A percentile compares a stretch with the other conserved stretches of the same genome.
These are phyloP conservation scores for Pseudochirops cupreus DNA, from an alignment of 2,797 vertebrate species.

Conservation along the genomic window DNA sequence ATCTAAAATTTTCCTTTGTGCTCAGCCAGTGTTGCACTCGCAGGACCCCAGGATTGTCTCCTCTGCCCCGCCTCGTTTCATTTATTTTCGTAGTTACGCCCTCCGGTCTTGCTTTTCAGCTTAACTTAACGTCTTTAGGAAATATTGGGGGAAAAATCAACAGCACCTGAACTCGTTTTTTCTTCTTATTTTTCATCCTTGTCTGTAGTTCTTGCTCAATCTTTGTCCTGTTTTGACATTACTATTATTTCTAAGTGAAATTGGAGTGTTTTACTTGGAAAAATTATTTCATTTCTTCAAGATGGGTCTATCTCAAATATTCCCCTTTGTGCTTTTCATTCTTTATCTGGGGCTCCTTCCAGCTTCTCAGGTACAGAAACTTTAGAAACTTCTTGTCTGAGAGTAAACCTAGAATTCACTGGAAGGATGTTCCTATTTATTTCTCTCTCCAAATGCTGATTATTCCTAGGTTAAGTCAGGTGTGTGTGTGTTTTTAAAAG, in stretches of 20 bases:
- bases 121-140: background rate
- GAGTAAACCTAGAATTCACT: slow-evolving; percentile 25
- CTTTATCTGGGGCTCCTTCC: slow-evolving; percentile 65
- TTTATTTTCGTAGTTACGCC: background rate
- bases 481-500: background rate
- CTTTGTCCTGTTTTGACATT: background rate
- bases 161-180: background rate
- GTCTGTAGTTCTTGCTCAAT: slow-evolving; percentile 19
- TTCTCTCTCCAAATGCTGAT: slow-evolving; percentile 11
- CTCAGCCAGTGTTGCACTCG: background rate
- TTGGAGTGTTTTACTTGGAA: slow-evolving; percentile 62
- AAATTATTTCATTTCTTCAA: slow-evolving; percentile 44
- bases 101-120: background rate
- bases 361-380: slow-evolving; percentile 60
- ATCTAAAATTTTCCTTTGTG: slow-evolving; percentile 5
- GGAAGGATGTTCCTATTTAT: background rate
- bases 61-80: background rate
- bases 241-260: slow-evolving; percentile 54
- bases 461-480: slow-evolving; percentile 13
- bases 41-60: background rate
- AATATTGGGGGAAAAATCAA: background rate
- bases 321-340: slow-evolving; percentile 55
- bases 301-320: slow-evolving; percentile 39
- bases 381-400: slow-evolving; percentile 26
- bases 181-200: background rate